Conservation (phyloP, 2,888 invertebrate species). For the Tetanocera ferruginea region DNA sequence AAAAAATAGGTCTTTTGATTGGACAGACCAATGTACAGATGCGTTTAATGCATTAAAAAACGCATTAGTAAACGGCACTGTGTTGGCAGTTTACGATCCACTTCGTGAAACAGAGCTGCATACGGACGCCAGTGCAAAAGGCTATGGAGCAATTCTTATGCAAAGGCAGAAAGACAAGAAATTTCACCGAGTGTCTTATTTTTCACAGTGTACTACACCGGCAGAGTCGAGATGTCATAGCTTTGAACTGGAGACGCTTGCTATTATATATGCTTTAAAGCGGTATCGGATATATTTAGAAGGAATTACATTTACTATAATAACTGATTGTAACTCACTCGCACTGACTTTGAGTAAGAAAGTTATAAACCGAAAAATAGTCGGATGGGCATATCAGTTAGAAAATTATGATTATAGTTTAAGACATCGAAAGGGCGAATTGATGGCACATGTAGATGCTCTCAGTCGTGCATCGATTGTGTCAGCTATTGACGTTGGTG, state of each 20-base stretch:
- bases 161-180: too few relatives aligned
- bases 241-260: too few relatives aligned
- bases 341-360: constrained; percentile 25
- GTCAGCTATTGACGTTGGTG: neutral
- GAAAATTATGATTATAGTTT: constrained; percentile 29
- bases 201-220: neutral
- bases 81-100: constrained; percentile 13
- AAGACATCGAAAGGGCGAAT: constrained; percentile 7
- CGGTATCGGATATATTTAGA: constrained; percentile 11
- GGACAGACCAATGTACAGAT: neutral
- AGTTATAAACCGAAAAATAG: neutral
- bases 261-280: too few relatives aligned
- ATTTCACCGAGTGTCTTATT: constrained; percentile 27
- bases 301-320: constrained; percentile 14
- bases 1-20: constrained; percentile 19
- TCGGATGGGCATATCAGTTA: constrained; percentile 31
- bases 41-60: constrained; percentile 11
- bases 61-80: neutral
- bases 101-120: constrained; percentile 23
- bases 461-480: neutral
- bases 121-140: constrained; percentile 39
- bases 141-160: constrained; percentile 38
- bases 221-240: neutral
- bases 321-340: constrained; percentile 29
- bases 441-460: constrained; percentile 37